These are phyloP conservation scores for Cheilosia scutellata DNA, from an alignment of 2,888 invertebrate species.

Conservation along the genomic window DNA sequence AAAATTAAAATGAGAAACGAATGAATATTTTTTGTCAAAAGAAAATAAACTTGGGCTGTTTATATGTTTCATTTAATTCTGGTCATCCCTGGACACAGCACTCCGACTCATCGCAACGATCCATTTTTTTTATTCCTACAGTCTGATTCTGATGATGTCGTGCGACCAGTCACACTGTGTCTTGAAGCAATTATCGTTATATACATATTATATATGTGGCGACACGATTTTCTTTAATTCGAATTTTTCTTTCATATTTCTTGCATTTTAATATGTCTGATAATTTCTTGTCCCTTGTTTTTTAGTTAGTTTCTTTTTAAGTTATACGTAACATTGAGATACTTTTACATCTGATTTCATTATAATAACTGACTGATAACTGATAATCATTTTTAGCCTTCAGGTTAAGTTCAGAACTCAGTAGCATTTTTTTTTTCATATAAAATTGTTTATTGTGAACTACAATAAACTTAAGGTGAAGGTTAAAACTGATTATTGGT, in stretches of 20 bases:
- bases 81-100: constrained; percentile 38
- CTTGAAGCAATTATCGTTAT: constrained; percentile 51
- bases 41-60: constrained; percentile 55
- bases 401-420: too few relatives aligned
- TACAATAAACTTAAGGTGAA: too few relatives aligned
- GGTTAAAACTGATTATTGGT: too few relatives aligned
- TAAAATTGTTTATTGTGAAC: too few relatives aligned
- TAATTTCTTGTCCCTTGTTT: background rate
- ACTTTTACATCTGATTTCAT: too few relatives aligned
- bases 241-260: constrained; percentile 60
- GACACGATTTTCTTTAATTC: constrained; percentile 62
- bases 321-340: too few relatives aligned
- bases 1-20: constrained; percentile 61
- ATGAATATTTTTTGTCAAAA: constrained; percentile 60
- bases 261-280: constrained; percentile 50
- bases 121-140: constrained; percentile 29
- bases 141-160: constrained; percentile 25
- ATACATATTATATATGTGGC: constrained; percentile 57
- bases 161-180: constrained; percentile 48
- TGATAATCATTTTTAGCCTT: too few relatives aligned
- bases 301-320: too few relatives aligned
- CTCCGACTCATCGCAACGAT: constrained; percentile 31
- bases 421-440: too few relatives aligned
- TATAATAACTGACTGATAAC: too few relatives aligned
- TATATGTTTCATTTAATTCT: constrained; percentile 55